These are phyloP conservation scores for Stenoptilia bipunctidactyla DNA, from an alignment of 2,888 invertebrate species.

Conservation along the genomic window DNA sequence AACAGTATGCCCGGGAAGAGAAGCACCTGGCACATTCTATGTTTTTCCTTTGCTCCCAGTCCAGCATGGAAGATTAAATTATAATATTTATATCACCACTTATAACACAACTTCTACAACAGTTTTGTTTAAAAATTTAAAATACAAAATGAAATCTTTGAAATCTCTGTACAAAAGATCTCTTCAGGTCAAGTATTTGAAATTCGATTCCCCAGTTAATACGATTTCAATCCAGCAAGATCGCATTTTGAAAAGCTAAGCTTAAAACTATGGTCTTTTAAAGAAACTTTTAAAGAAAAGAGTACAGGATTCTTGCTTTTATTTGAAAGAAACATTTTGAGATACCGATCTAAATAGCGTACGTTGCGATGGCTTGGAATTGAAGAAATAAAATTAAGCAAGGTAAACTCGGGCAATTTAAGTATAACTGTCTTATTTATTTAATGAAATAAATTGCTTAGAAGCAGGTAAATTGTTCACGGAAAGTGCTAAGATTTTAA, in stretches of 20 bases:
- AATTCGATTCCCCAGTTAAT: conserved; percentile 1
- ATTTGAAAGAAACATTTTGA: background rate
- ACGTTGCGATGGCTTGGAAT: background rate
- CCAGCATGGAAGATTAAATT: too few relatives aligned
- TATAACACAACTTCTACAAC: too few relatives aligned
- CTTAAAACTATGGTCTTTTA: background rate
- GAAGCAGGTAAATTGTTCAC: too few relatives aligned
- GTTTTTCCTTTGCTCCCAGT: too few relatives aligned
- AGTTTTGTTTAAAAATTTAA: too few relatives aligned
- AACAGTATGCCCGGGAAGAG: too few relatives aligned
- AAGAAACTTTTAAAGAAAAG: background rate
- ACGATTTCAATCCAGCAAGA: background rate
- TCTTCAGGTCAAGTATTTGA: conserved; percentile 23
- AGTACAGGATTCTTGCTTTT: background rate
- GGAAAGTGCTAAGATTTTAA: background rate
- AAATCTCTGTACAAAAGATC: conserved; percentile 29
- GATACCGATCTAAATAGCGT: background rate
- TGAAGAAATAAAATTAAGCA: background rate
- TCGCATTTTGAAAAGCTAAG: background rate
- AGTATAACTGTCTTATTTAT: background rate
- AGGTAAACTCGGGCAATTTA: background rate
- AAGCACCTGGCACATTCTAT: too few relatives aligned
- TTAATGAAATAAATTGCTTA: too few relatives aligned
- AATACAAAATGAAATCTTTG: too few relatives aligned
- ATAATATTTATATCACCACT: too few relatives aligned